Evolutionary conservation across 2,888 invertebrate species (phyloP).

Genomic region (Protonemura montana): DNA sequence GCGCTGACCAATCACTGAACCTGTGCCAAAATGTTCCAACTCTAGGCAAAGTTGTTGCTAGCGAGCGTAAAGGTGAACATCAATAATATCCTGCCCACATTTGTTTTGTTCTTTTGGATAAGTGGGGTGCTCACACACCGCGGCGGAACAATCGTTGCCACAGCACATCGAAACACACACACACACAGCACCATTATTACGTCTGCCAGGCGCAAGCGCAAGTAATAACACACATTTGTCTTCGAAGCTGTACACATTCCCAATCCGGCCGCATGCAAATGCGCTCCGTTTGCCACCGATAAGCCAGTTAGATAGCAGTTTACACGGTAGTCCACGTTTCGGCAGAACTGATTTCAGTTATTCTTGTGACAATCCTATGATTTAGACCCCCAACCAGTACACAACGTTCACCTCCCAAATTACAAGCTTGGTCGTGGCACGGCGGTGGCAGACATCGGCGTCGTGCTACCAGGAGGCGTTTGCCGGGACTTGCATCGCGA

Average conservation of each 20-base stretch:
- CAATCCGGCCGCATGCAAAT: background rate
- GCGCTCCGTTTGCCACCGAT: background rate
- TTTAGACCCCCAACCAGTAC: background rate
- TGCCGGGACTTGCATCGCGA: background rate
- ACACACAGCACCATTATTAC: background rate
- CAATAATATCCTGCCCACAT: background rate
- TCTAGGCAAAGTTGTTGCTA: background rate
- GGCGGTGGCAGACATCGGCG: background rate
- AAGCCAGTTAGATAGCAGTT: background rate
- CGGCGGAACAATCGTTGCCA: background rate
- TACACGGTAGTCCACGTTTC: background rate
- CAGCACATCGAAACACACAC: background rate
- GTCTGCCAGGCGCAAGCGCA: background rate
- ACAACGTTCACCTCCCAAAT: conserved; percentile 1
- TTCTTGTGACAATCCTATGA: conserved; percentile 7
- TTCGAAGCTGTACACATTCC: background rate
- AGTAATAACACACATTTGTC: background rate
- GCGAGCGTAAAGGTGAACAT: background rate
- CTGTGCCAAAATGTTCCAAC: background rate
- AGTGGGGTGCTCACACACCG: background rate
- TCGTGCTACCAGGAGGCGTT: background rate
- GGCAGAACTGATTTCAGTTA: background rate
- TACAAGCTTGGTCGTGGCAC: background rate
- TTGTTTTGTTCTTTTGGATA: conserved; percentile 7
- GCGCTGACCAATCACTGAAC: background rate